Base-by-base conservation (phyloP, 2,888 invertebrate genomes). In the Vesta saturnalis region DNA sequence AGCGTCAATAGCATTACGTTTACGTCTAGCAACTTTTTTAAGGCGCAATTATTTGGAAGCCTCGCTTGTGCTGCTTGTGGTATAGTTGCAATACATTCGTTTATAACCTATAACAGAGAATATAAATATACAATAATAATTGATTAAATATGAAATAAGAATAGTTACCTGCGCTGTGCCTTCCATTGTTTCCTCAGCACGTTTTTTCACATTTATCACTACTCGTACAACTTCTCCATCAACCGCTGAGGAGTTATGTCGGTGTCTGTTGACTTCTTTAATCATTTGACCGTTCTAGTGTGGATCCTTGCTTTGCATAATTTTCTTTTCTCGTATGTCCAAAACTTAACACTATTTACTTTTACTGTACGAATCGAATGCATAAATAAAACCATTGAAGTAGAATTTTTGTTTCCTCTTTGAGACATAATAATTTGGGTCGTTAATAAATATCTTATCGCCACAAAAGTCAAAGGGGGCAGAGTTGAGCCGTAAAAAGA, bases 231-330 rank as follows among this genome's bases (percentile, higher is more conserved):
- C 43, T 43, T 43, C 14, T 14, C 10, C 43, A 43, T 43, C 43
- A 43, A 43, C 43, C 43, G 43, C 43, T 43, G 12, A 43, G 43
- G 43, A 43, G 43, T 43, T 14, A 43, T 43, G 43, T n/a, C 43
- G 14, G 43, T 43, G 12, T 1, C 43, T 43, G 30, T 30, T 30
- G 30, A 30, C 30, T 30, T 30, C 30, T 30, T 30, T 30, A 30
- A 30, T 30, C 10, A 6, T 30, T 30, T 30, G 6, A 30, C 30
- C 30, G 30, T 30, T 30, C 10, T 30, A 30, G 30, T 30, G 30
- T 30, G 30, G 30, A 30, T 30, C 30, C 6, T 30, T n/a, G 43
- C 43, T 43, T 43, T 43, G 43, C 43, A 43, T 43, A 43, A 43
- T 43, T 43, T 43, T 43, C 43, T 43, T 43, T 43, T 43, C 12